phyloP scores from a whole-genome alignment of 2,888 invertebrate genomes.

The Hemaris fuciformis region DNA sequence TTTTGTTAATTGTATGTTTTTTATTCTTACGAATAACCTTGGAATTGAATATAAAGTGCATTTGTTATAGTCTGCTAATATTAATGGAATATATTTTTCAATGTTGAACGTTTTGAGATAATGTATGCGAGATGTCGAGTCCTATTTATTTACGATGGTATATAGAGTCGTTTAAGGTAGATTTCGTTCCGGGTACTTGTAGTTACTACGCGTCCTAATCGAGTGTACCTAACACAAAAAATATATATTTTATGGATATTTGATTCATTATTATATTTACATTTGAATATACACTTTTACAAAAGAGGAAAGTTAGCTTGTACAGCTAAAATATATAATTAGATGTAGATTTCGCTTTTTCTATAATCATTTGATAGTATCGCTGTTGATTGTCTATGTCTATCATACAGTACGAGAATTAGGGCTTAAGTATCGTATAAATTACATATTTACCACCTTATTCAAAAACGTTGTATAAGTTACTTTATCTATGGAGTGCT shows the following conservation, averaged over 20 bases:
- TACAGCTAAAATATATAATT: conserved; percentile 1
- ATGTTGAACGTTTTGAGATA: conserved; percentile 41
- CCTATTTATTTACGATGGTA: conserved; percentile 45
- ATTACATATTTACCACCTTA: not conserved
- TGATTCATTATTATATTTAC: conserved; percentile 10
- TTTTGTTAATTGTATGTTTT: conserved; percentile 31
- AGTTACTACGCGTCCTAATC: conserved; percentile 2
- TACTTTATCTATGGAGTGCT: no score
- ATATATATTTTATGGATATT: conserved; percentile 11
- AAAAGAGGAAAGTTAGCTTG: conserved; percentile 4
- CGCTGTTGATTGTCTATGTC: conserved; percentile 15
- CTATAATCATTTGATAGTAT: not conserved
- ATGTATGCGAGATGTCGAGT: conserved; percentile 31
- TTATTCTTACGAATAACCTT: conserved; percentile 40
- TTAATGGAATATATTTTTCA: conserved; percentile 54
- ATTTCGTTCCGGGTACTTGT: conserved; percentile 5
- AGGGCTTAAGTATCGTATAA: not conserved
- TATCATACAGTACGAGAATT: not conserved
- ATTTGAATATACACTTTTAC: conserved; percentile 10
- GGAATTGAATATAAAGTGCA: conserved; percentile 65
- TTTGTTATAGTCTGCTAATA: conserved; percentile 57
- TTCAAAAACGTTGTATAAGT: no score
- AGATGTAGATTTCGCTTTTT: conserved; percentile 7
- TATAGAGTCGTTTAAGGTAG: conserved; percentile 5
- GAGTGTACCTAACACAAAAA: conserved; percentile 4